A percentile compares a stretch with the other conserved stretches of the same genome.
phyloP scores from a whole-genome alignment of 2,888 invertebrate species.

The Pomacea canaliculata region DNA sequence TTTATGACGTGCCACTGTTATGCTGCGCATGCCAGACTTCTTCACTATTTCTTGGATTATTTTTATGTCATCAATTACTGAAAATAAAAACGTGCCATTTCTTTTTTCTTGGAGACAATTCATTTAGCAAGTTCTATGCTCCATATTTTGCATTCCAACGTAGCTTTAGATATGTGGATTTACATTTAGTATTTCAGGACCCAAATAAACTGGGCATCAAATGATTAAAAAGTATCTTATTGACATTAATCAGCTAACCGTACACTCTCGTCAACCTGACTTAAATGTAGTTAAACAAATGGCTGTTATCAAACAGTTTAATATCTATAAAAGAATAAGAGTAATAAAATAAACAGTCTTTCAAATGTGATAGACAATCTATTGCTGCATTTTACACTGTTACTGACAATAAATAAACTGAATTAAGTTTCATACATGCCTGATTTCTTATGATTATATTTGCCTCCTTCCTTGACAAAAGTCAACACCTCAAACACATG shows the following conservation, averaged over 20 bases:
- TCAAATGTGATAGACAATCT: no score
- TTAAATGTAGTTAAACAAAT: no score
- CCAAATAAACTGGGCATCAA: no score
- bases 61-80: conserved; percentile 76
- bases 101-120: not conserved
- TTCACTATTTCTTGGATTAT: conserved; percentile 79
- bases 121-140: not conserved
- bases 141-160: not conserved
- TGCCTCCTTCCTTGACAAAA: conserved; percentile 76
- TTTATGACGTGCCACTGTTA: conserved; percentile 70
- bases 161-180: not conserved
- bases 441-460: conserved; percentile 74
- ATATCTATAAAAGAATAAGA: no score
- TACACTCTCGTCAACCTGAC: no score
- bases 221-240: no score
- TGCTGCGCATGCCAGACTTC: conserved; percentile 78
- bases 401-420: no score
- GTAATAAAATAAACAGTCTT: no score
- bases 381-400: no score
- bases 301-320: no score
- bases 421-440: conserved; percentile 35
- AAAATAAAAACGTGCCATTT: conserved; percentile 15
- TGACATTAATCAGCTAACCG: no score
- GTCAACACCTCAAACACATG: conserved; percentile 80
- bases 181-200: not conserved